Evolutionary conservation across 2,113 vertebrate species (phyloP).

Genomic region (Microcebus tavaratra): DNA sequence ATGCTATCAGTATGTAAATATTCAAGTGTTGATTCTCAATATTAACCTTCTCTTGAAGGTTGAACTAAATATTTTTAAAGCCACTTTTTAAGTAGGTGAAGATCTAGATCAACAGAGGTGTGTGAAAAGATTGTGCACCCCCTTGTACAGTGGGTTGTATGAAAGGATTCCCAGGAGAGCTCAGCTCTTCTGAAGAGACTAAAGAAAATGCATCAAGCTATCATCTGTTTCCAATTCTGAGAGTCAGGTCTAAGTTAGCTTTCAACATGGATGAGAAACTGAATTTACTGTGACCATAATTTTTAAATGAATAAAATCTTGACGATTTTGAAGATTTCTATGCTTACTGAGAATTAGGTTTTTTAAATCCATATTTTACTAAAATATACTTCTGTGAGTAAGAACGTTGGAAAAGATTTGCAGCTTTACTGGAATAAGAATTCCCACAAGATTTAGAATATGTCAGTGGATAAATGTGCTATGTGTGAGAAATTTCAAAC

Average conservation of each 20-base stretch:
- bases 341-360: background rate
- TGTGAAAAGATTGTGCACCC: background rate
- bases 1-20: background rate
- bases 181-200: background rate
- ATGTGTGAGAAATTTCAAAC: background rate
- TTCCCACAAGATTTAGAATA: background rate
- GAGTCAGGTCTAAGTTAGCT: background rate
- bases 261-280: background rate
- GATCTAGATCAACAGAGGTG: background rate
- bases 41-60: conserved; percentile 27
- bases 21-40: background rate
- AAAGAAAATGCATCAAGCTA: background rate
- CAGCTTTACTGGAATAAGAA: background rate
- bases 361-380: background rate
- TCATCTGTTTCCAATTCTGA: background rate
- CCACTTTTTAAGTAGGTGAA: background rate
- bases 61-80: background rate
- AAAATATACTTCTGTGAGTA: background rate
- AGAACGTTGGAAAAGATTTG: background rate
- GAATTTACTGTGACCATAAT: background rate
- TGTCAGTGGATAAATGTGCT: background rate
- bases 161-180: background rate
- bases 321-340: background rate
- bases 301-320: conserved; percentile 10
- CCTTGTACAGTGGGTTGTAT: background rate